Conservation (phyloP, 2,797 vertebrate genomes). For the Antrozous pallidus region DNA sequence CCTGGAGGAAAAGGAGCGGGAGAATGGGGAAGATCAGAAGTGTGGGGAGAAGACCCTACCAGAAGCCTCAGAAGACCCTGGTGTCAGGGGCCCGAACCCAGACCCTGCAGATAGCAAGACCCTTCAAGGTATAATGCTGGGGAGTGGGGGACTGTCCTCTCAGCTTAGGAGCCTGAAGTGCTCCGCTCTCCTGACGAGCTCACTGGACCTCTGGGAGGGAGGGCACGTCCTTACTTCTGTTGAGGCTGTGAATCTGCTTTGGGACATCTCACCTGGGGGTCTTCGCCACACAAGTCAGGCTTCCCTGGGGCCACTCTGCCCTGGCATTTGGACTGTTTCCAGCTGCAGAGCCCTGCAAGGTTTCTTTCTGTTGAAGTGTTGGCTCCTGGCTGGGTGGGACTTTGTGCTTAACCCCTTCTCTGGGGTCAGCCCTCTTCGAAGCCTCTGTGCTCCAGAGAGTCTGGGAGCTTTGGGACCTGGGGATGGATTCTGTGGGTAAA, state of each 20-base stretch:
- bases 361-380: background rate
- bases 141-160: background rate
- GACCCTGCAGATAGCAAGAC: conserved; percentile 82
- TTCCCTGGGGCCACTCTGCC: background rate
- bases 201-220: background rate
- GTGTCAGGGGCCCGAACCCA: background rate
- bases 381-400: background rate
- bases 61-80: conserved; percentile 64
- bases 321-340: background rate
- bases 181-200: background rate
- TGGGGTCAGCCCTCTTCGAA: background rate
- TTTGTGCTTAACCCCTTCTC: background rate
- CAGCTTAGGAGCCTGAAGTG: accelerated
- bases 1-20: conserved; percentile 58
- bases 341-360: background rate
- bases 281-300: background rate
- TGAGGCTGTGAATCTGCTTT: background rate
- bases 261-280: background rate
- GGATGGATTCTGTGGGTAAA: background rate
- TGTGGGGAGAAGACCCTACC: conserved; percentile 53
- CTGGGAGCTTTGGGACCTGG: background rate
- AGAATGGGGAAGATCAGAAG: background rate
- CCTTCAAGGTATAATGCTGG: conserved; percentile 86
- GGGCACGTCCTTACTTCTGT: background rate
- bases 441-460: background rate